A percentile compares a stretch with the other conserved stretches of the same genome.
Evolutionary conservation across 2,113 vertebrate species (phyloP).

Genomic region (Ondatra zibethicus): DNA sequence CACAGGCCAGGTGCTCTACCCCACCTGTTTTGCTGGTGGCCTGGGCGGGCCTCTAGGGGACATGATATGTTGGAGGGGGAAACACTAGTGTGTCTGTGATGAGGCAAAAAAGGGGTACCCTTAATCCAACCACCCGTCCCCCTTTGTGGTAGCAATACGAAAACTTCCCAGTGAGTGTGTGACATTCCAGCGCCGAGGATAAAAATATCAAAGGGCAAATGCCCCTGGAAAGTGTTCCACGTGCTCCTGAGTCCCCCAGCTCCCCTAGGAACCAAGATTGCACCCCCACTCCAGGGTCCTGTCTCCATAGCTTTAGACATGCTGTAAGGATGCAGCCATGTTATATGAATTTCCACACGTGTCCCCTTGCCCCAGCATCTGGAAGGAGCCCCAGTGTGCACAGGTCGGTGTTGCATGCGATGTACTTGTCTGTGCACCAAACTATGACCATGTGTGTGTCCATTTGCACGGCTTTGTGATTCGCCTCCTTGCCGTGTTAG

Average conservation of each 20-base stretch:
- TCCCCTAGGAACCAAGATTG: not conserved
- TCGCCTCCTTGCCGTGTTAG: not conserved
- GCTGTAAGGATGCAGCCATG: not conserved
- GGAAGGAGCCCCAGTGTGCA: fast-evolving
- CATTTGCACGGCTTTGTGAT: not conserved
- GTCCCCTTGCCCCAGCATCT: not conserved
- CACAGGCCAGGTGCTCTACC: not conserved
- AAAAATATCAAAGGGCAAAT: slow-evolving; percentile 63
- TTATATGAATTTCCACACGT: too few relatives aligned
- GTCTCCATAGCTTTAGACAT: not conserved
- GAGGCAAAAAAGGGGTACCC: not conserved
- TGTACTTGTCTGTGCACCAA: not conserved
- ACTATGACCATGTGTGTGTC: not conserved
- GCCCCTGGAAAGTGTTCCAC: slow-evolving; percentile 41
- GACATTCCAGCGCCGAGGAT: slow-evolving; percentile 52
- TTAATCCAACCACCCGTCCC: slow-evolving; percentile 15
- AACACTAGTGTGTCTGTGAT: not conserved
- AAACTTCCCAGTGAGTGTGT: slow-evolving; percentile 58
- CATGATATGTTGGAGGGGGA: not conserved
- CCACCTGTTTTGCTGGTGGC: not conserved
- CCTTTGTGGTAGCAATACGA: not conserved
- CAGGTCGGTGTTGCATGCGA: fast-evolving
- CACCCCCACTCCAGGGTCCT: not conserved
- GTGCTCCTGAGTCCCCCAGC: not conserved
- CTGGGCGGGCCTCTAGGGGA: not conserved